Conservation (phyloP, 2,888 invertebrate species). For the Caenorhabditis zanzibari region DNA sequence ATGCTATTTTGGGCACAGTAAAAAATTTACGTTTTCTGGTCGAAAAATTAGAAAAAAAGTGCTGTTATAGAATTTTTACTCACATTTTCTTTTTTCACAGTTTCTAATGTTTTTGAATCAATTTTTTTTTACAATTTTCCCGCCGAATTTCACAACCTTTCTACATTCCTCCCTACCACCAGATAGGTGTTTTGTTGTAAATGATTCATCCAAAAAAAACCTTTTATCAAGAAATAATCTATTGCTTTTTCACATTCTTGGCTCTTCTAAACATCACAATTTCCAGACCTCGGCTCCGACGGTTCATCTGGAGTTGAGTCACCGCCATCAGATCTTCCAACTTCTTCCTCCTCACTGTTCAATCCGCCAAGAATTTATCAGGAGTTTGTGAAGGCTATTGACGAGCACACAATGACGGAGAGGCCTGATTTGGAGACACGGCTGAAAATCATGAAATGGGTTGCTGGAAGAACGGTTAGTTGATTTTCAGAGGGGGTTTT, state of each 20-base stretch:
- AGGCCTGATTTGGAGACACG: conserved; percentile 73
- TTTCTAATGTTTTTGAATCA: not conserved
- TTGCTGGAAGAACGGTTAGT: conserved; percentile 70
- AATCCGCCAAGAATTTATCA: conserved; percentile 68
- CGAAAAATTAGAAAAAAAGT: too few relatives aligned
- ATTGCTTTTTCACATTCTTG: not conserved
- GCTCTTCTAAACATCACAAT: too few relatives aligned
- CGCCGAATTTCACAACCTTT: too few relatives aligned
- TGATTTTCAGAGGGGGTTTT: not conserved
- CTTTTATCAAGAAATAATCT: not conserved
- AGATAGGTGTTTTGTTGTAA: not conserved
- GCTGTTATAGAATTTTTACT: too few relatives aligned
- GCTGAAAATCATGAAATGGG: conserved; percentile 78
- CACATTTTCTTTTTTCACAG: not conserved
- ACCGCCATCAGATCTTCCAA: conserved; percentile 76
- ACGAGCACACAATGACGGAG: conserved; percentile 71
- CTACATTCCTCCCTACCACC: not conserved
- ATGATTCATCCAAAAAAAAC: conserved; percentile 6
- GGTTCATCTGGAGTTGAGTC: conserved; percentile 75
- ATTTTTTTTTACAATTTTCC: not conserved
- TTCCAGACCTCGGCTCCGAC: conserved; percentile 66
- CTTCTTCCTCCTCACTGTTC: conserved; percentile 72
- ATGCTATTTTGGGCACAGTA: too few relatives aligned
- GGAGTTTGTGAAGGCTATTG: conserved; percentile 75
- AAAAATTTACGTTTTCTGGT: too few relatives aligned